A percentile compares a stretch with the other conserved stretches of the same genome.
Conservation (phyloP, 2,888 invertebrate species). For the Drosophila meridiana region DNA sequence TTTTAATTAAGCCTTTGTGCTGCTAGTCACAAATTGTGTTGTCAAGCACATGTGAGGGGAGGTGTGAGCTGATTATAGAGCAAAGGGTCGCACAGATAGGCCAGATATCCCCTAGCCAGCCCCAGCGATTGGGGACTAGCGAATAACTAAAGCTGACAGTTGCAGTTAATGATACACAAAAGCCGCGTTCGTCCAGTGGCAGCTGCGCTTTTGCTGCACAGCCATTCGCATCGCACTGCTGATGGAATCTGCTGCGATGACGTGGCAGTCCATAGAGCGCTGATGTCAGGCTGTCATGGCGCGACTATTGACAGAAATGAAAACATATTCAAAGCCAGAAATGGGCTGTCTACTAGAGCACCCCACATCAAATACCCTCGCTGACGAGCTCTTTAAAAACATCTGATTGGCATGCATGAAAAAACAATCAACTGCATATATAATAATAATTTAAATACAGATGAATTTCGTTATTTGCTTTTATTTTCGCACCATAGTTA, state of each 20-base stretch:
- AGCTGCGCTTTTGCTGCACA: slow-evolving; percentile 37
- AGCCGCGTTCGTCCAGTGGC: slow-evolving; percentile 5
- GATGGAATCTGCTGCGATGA: slow-evolving; percentile 21
- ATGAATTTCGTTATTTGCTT: neutral
- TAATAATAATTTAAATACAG: neutral
- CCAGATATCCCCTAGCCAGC: slow-evolving; percentile 22
- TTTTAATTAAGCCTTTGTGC: slow-evolving; percentile 59
- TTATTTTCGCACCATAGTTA: neutral
- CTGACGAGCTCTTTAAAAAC: neutral
- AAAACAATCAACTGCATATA: neutral
- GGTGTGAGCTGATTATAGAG: slow-evolving; percentile 53
- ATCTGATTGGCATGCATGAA: neutral
- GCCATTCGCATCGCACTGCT: slow-evolving; percentile 25
- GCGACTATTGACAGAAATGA: slow-evolving; percentile 28
- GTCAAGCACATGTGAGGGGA: slow-evolving; percentile 8
- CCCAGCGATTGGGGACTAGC: slow-evolving; percentile 4
- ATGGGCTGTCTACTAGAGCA: neutral
- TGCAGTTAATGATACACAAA: slow-evolving; percentile 30
- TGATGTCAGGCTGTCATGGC: slow-evolving; percentile 5
- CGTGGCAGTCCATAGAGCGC: slow-evolving; percentile 18
- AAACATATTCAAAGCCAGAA: slow-evolving; percentile 2
- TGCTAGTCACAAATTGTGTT: slow-evolving; percentile 3
- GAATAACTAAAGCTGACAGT: slow-evolving; percentile 18
- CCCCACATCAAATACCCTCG: neutral
- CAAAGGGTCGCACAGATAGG: slow-evolving; percentile 9